phyloP scores from a whole-genome alignment of 2,113 vertebrate species.

The Suncus etruscus region DNA sequence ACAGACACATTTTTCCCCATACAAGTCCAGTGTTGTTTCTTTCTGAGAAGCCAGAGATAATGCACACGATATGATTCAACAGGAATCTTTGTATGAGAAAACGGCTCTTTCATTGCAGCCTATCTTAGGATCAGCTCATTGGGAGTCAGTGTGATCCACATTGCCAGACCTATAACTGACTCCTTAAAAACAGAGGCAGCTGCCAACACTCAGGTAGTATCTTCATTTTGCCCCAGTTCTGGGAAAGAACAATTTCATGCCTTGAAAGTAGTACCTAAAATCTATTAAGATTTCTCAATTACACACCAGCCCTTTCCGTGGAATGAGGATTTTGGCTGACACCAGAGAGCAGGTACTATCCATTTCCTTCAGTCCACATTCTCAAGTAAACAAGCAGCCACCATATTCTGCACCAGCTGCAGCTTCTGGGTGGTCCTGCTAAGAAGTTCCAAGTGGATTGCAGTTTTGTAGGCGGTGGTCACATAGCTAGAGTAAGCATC shows the following conservation, averaged over 20 bases:
- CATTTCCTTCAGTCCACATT: conserved; percentile 56
- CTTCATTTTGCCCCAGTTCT: conserved; percentile 37
- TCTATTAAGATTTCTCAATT: conserved; percentile 51
- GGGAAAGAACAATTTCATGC: not conserved
- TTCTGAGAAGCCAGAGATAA: conserved; percentile 72
- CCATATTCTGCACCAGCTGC: conserved; percentile 66
- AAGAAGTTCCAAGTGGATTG: conserved; percentile 65
- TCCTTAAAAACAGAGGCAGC: not conserved
- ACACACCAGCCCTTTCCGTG: not conserved
- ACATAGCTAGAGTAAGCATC: conserved; percentile 43
- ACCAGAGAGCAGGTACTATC: conserved; percentile 67
- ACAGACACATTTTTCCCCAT: conserved; percentile 65
- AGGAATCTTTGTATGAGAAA: conserved; percentile 76
- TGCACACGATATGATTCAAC: conserved; percentile 71
- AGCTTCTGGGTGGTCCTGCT: conserved; percentile 79
- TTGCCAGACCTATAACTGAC: conserved; percentile 65
- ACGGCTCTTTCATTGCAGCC: conserved; percentile 63
- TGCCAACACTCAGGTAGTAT: conserved; percentile 20
- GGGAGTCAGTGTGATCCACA: conserved; percentile 57
- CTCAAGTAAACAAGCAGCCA: conserved; percentile 68
- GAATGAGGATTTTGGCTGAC: conserved; percentile 15
- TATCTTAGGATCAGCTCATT: conserved; percentile 73
- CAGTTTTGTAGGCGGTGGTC: conserved; percentile 56
- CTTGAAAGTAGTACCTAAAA: conserved; percentile 45
- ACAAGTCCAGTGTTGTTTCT: conserved; percentile 65